phyloP scores from a whole-genome alignment of 2,113 vertebrate species.

The Tachysurus fulvidraco region DNA sequence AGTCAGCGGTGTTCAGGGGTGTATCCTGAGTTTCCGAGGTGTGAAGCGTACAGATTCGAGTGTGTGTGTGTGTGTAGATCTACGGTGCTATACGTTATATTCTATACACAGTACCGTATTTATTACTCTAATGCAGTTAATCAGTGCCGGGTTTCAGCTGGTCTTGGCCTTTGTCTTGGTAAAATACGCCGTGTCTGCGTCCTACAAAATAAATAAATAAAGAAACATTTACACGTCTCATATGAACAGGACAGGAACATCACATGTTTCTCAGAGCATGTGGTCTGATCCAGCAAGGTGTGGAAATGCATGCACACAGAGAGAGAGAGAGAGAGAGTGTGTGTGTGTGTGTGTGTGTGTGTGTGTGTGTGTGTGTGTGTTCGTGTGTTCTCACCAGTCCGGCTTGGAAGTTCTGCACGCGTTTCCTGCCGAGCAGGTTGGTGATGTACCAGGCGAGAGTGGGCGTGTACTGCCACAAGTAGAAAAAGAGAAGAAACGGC shows the following conservation, averaged over 20 bases:
- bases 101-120: neutral
- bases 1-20: neutral
- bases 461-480: constrained; percentile 88
- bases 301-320: neutral
- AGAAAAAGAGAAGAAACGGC: constrained; percentile 79
- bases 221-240: neutral
- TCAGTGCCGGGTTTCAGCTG: constrained; percentile 55
- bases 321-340: neutral
- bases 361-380: neutral
- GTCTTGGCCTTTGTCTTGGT: constrained; percentile 71
- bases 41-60: neutral
- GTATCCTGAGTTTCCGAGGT: too few relatives aligned
- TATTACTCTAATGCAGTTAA: neutral
- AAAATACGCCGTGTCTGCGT: constrained; percentile 84
- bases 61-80: neutral
- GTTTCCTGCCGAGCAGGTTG: constrained; percentile 74
- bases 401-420: constrained; percentile 87
- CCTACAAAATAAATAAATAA: constrained; percentile 76
- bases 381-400: constrained; percentile 77
- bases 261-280: neutral
- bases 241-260: neutral
- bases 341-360: neutral
- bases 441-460: constrained; percentile 82
- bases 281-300: neutral
- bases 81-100: neutral